These are phyloP conservation scores for Sabellastarte sp. DNA, from an alignment of 2,888 invertebrate species.

Conservation along the genomic window DNA sequence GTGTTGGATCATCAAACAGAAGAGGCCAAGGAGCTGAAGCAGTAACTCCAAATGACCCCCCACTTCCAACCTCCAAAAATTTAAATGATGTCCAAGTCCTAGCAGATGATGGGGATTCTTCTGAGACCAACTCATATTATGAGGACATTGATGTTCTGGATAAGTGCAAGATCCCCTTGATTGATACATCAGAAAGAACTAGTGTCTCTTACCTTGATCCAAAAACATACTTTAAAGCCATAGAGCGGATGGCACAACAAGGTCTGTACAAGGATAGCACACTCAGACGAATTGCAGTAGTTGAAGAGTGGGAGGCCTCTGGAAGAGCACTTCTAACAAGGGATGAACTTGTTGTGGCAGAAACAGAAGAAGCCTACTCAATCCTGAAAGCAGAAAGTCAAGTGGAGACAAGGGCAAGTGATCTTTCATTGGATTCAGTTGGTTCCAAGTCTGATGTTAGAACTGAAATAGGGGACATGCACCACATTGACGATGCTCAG, in stretches of 20 bases:
- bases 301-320: slow-evolving; percentile 8
- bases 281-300: background rate
- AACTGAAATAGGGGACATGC: too few relatives aligned
- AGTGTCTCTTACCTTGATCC: slow-evolving; percentile 29
- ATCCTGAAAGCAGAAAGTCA: background rate
- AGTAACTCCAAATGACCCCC: background rate
- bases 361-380: slow-evolving; percentile 6
- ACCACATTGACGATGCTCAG: too few relatives aligned
- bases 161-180: background rate
- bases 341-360: slow-evolving; percentile 16
- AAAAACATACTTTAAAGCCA: slow-evolving; percentile 8
- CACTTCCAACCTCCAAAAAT: background rate
- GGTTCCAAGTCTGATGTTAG: too few relatives aligned
- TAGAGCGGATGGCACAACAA: background rate
- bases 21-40: background rate
- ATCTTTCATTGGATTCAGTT: too few relatives aligned
- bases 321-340: slow-evolving; percentile 10
- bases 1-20: too few relatives aligned
- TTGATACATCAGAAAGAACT: slow-evolving; percentile 6
- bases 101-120: slow-evolving; percentile 10
- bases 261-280: background rate
- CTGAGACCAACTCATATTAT: slow-evolving; percentile 30
- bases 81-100: slow-evolving; percentile 14
- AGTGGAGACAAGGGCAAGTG: too few relatives aligned
- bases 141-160: slow-evolving; percentile 29